Conservation (phyloP, 2,797 vertebrate genomes). For the Lacerta viridis region DNA sequence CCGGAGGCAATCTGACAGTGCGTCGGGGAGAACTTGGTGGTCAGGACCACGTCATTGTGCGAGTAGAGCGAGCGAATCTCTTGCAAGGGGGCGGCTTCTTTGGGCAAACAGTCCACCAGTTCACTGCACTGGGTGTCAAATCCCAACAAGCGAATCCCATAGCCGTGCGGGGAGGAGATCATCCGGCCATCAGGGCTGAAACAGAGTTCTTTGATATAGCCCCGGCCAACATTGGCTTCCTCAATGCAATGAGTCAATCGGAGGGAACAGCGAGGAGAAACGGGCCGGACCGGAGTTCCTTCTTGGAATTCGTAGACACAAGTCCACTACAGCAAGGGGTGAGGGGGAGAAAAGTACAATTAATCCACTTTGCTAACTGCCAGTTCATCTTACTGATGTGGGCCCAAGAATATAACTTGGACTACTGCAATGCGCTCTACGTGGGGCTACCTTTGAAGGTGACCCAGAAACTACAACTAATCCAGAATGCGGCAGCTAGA, state of each 20-base stretch:
- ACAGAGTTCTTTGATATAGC: slow-evolving; percentile 98
- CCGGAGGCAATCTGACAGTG: slow-evolving; percentile 99
- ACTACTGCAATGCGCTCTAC: no score
- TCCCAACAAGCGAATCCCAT: slow-evolving; percentile 95
- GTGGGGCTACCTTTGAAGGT: no score
- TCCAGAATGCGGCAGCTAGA: no score
- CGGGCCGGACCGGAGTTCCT: slow-evolving; percentile 89
- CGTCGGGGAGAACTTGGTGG: slow-evolving; percentile 98
- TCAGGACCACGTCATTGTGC: slow-evolving; percentile 97
- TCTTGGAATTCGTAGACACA: slow-evolving; percentile 99
- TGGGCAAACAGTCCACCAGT: slow-evolving; percentile 94
- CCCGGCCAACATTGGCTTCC: slow-evolving; percentile 96
- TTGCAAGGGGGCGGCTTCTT: slow-evolving; percentile 90
- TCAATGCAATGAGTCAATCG: slow-evolving; percentile 97
- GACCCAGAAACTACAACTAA: no score
- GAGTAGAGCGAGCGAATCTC: slow-evolving; percentile 98
- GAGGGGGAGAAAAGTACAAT: slow-evolving; percentile 59
- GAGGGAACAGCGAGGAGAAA: slow-evolving; percentile 94
- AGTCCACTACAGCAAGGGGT: slow-evolving; percentile 89
- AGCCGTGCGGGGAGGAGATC: slow-evolving; percentile 97
- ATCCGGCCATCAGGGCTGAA: slow-evolving; percentile 98
- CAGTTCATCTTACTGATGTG: not conserved
- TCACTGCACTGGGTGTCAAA: slow-evolving; percentile 93
- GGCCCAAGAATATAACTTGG: not conserved
- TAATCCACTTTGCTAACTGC: slow-evolving; percentile 8